phyloP scores from a whole-genome alignment of 2,888 invertebrate species.

The Odontocerum albicorne region DNA sequence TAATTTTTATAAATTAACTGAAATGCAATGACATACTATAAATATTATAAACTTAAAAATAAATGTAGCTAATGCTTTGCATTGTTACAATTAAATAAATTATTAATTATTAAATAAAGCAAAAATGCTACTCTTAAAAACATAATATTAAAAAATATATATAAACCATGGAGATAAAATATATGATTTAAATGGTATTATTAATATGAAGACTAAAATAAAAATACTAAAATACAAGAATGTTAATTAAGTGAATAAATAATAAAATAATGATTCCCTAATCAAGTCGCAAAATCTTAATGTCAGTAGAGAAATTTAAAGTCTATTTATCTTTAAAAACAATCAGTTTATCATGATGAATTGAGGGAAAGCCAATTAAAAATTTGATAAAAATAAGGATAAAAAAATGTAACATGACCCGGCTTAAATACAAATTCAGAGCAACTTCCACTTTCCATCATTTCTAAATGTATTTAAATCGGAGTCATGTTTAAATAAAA shows the following conservation, averaged over 20 bases:
- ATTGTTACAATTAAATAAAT: conserved; percentile 17
- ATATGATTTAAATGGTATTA: conserved; percentile 15
- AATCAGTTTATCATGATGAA: conserved; percentile 12
- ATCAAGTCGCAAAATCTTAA: conserved; percentile 31
- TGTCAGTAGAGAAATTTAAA: conserved; percentile 25
- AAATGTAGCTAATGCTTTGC: conserved; percentile 10
- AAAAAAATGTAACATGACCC: conserved; percentile 14
- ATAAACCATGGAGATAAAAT: conserved; percentile 18
- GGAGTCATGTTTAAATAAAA: conserved; percentile 7
- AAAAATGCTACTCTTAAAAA: background rate
- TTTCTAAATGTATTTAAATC: conserved; percentile 25
- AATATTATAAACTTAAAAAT: conserved; percentile 14
- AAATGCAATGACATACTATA: conserved; percentile 5
- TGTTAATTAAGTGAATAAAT: conserved; percentile 1
- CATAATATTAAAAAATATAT: conserved; percentile 7
- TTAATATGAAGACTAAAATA: conserved; percentile 21
- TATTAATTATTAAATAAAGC: conserved; percentile 4
- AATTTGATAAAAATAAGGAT: background rate
- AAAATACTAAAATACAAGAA: conserved; percentile 9
- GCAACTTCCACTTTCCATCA: conserved; percentile 37
- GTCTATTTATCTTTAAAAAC: background rate
- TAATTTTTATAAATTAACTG: too few species aligned
- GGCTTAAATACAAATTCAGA: conserved; percentile 25
- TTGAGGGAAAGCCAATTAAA: background rate
- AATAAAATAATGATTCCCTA: conserved; percentile 8